Evolutionary conservation across 2,888 invertebrate genomes (phyloP), one percentile per base, ranked within the genome.

Genomic region (Yponomeuta evonymella): DNA sequence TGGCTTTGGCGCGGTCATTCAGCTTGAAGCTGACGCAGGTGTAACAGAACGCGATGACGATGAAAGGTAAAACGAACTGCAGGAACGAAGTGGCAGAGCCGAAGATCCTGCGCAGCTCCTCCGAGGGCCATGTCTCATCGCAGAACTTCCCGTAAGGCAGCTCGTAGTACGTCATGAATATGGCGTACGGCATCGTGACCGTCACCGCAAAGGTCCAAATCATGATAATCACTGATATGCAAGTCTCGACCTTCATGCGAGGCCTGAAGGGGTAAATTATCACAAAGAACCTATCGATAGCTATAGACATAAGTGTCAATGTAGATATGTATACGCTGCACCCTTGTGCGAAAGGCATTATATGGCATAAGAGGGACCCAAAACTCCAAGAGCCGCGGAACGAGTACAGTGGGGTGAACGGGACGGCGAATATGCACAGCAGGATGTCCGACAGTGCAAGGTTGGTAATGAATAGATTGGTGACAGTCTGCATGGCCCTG

Each of bases 321-420:
- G 99, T 98, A 73, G 98, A 98, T 82, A 99, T 98, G 94, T 99
- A 99, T 76, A 99, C 98, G 84, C 98, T 98, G 79, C 97, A 97
- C 71, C 98, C 98, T 87, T 98, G 98, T 72, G 98, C 96, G 87
- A 97, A 98, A 71, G 99, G 96, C 73, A 98, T 97, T 79, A 98
- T 92, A 85, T 98, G 98, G 83, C 99, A 99, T 74, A 99, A 93
- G 0, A 95, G 93, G 36, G 95, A 94, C 0, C 99, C 99, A 90
- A 99, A 99, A 67, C 97, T 95, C 99, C 99, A 99, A 69, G 96
- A 94, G 5, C 95, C 96, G 76, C 97, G 93, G 82, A 98, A 98
- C 0, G 97, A 97, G 84, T 99, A 98, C 0, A 98, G 91, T 0
- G 99, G 99, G 0, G 99, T 99, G 81, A 99, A 98, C 6, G 99